These are phyloP conservation scores for Prinia subflava DNA, from an alignment of 2,113 vertebrate genomes.

Conservation along the genomic window DNA sequence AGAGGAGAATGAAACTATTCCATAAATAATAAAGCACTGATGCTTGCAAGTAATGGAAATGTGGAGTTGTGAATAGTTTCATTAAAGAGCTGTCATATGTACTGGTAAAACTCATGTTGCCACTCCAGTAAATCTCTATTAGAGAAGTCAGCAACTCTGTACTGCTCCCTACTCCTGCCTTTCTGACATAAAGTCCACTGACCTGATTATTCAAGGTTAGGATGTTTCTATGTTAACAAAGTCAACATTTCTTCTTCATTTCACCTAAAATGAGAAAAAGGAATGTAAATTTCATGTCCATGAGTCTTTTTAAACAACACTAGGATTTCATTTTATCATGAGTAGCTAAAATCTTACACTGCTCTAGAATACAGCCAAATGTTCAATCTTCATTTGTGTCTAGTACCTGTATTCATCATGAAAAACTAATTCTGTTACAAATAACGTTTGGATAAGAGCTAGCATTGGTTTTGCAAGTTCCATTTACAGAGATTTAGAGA, in stretches of 20 bases:
- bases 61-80: not conserved
- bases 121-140: not conserved
- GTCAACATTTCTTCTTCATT: not conserved
- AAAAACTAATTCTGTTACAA: not conserved
- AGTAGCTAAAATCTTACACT: not conserved
- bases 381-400: not conserved
- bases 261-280: not conserved
- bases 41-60: not conserved
- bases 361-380: not conserved
- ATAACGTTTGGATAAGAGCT: not conserved
- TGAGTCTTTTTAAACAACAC: not conserved
- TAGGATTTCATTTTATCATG: not conserved
- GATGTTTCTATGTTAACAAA: not conserved
- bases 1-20: not conserved
- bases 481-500: not conserved
- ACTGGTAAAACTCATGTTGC: not conserved
- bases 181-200: not conserved
- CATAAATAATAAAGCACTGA: not conserved
- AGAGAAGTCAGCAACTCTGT: not conserved
- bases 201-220: not conserved
- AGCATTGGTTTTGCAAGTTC: not conserved
- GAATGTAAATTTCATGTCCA: not conserved
- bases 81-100: not conserved
- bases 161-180: not conserved
- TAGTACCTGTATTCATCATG: not conserved